phyloP scores from a whole-genome alignment of 2,888 invertebrate genomes.

The Lithophane ornitopus region DNA sequence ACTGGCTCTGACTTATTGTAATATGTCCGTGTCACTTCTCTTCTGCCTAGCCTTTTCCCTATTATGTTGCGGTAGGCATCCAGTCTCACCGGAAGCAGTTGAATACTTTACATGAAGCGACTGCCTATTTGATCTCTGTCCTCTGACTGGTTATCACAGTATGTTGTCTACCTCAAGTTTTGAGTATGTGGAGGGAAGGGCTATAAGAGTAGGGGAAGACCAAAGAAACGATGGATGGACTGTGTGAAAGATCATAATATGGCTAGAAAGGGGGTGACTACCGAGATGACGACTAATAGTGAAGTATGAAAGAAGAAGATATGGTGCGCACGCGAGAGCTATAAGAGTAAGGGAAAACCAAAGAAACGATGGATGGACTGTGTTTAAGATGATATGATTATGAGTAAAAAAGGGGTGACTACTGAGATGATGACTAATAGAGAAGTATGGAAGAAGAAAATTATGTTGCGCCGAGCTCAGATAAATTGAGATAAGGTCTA shows the following conservation, averaged over 20 bases:
- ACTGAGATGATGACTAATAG: not conserved
- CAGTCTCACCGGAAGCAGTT: too few species aligned
- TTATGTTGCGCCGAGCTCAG: too few species aligned
- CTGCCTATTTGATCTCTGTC: not conserved
- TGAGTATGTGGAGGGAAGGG: not conserved
- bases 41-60: too few species aligned
- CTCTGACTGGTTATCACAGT: not conserved
- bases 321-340: too few species aligned
- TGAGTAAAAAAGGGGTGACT: not conserved
- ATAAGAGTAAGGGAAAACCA: too few species aligned
- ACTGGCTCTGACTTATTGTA: not conserved
- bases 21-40: not conserved
- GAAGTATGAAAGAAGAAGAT: not conserved
- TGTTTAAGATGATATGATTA: not conserved
- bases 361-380: not conserved
- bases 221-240: not conserved
- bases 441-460: not conserved
- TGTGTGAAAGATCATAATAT: not conserved
- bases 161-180: not conserved
- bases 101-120: not conserved
- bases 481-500: not conserved
- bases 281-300: not conserved
- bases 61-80: not conserved
- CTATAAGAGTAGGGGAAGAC: too few species aligned
- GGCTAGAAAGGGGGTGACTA: not conserved